These are phyloP conservation scores for Drosophila anomelani DNA, from an alignment of 2,888 invertebrate genomes.

Conservation along the genomic window DNA sequence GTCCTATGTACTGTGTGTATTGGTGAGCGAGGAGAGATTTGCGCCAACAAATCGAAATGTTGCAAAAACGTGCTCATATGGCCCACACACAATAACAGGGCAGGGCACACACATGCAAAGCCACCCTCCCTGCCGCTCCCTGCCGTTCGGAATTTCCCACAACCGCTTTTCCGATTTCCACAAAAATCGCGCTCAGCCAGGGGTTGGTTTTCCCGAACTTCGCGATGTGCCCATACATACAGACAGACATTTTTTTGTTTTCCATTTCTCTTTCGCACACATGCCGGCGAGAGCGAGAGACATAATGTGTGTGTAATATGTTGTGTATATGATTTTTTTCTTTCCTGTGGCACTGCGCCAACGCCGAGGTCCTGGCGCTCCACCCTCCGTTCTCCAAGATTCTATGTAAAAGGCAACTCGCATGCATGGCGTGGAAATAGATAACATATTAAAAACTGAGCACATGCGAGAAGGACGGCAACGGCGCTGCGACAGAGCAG, in stretches of 20 bases:
- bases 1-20: slow-evolving; percentile 34
- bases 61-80: slow-evolving; percentile 77
- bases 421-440: slow-evolving; percentile 78
- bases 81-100: slow-evolving; percentile 46
- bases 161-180: slow-evolving; percentile 48
- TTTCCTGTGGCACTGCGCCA: slow-evolving; percentile 52
- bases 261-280: slow-evolving; percentile 69
- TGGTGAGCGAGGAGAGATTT: slow-evolving; percentile 49
- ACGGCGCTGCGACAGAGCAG: slow-evolving; percentile 23
- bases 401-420: slow-evolving; percentile 62
- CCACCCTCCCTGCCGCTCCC: slow-evolving; percentile 52
- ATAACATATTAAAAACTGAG: slow-evolving; percentile 77
- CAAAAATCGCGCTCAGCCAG: slow-evolving; percentile 62
- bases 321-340: slow-evolving; percentile 73
- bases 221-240: slow-evolving; percentile 52
- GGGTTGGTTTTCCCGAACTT: slow-evolving; percentile 78
- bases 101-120: slow-evolving; percentile 44
- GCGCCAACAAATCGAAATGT: slow-evolving; percentile 77
- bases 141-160: slow-evolving; percentile 42
- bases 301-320: slow-evolving; percentile 67
- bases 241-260: slow-evolving; percentile 52
- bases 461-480: slow-evolving; percentile 73
- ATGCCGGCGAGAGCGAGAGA: slow-evolving; percentile 58
- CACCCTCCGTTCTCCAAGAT: slow-evolving; percentile 7
- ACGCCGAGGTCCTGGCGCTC: slow-evolving; percentile 29